Evolutionary conservation across 1,140 invertebrate species (phyloP).

Genomic region (Drosophila bocqueti): DNA sequence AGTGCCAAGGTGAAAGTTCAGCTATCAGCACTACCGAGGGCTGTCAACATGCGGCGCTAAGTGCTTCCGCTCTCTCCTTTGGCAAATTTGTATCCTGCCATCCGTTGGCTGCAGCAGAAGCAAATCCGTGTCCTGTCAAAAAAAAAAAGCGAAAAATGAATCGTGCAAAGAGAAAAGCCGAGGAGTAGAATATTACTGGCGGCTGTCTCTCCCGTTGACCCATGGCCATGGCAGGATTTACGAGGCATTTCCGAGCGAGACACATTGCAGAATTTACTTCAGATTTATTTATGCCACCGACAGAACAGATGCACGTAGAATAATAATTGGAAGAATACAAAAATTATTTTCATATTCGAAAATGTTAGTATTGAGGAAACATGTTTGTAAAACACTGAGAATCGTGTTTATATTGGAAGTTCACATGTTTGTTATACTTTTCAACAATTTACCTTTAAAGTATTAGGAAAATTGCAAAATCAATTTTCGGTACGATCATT

Average conservation of each 20-base stretch:
- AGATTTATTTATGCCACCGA: conserved; percentile 80
- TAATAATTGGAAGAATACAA: neutral
- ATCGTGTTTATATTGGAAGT: too few species aligned
- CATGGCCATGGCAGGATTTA: conserved; percentile 78
- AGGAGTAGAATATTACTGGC: conserved; percentile 68
- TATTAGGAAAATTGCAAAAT: too few species aligned
- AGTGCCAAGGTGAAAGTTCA: conserved; percentile 75
- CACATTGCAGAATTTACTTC: conserved; percentile 84
- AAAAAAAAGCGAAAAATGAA: conserved; percentile 36
- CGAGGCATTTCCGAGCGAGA: conserved; percentile 83
- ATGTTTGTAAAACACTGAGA: neutral
- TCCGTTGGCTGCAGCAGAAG: conserved; percentile 29
- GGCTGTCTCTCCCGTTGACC: conserved; percentile 66
- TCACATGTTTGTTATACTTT: too few species aligned
- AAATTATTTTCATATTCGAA: neutral
- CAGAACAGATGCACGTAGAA: conserved; percentile 23
- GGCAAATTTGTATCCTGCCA: conserved; percentile 80
- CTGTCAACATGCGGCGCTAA: conserved; percentile 79
- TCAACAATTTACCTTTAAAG: too few species aligned
- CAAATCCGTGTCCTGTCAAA: conserved; percentile 70
- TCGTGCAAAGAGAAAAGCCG: conserved; percentile 33
- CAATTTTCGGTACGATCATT: too few species aligned
- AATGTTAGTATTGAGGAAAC: neutral
- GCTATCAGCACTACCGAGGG: conserved; percentile 70
- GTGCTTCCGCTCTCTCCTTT: conserved; percentile 65